Evolutionary conservation across 2,797 vertebrate genomes (phyloP), one percentile per base, ranked within the genome.

Genomic region (Periparus ater): DNA sequence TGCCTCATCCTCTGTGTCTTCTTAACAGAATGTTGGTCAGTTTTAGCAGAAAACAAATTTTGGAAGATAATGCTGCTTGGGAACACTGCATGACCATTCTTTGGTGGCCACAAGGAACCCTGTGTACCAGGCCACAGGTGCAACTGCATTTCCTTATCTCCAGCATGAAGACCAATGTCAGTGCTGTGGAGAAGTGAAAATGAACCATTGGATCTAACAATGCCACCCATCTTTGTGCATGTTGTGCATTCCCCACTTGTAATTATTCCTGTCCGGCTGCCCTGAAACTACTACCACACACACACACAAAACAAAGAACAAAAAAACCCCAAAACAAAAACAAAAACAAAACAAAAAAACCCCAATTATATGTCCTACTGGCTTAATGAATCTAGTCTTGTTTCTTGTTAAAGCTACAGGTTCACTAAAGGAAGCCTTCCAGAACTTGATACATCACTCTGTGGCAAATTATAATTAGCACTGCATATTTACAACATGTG

Each of bases 401-500:
- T 19, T 91, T 85, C 45, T 71, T 62, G 14, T 68, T 88, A 65
- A 65, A 25, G 17, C 40, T 40, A 62, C 38, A 40, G 87, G 72
- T 88, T 65, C 48, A 91, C 29, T 54, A 75, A 70, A 81, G 29
- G 18, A 90, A 92, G 10, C 17, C 18, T 95, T 90, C 73, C 76
- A 95, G 76, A 91, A 89, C 53, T 45, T 85, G 51, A 91, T 91
- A 42, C 36, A 89, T 93, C 55, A 95, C 26, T 68, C 67, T 61
- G 48, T 89, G 80, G 80, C 55, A 93, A 93, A 85, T 85, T 88
- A 76, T 93, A 96, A 94, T 97, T 94, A 96, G 14, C 53, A 65
- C 30, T 96, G 78, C 91, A 94, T 96, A 94, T 97, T 96, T 96
- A 94, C 85, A 92, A 76, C 50, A 61, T 90, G 42, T 85, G 91